Evolutionary conservation across 2,888 invertebrate species (phyloP).

Genomic region (Norana najaformis): DNA sequence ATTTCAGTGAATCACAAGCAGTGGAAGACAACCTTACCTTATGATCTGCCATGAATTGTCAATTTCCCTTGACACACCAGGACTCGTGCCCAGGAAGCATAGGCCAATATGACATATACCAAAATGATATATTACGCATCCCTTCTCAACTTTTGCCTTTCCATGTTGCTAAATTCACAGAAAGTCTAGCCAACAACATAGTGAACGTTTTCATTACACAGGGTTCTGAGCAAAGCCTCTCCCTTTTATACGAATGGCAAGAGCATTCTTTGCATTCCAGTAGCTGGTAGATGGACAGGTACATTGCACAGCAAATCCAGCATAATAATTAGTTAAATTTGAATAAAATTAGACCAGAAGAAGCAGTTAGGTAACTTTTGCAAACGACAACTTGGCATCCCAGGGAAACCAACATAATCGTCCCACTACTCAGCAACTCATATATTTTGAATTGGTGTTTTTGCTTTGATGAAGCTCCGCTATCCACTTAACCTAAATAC

Average conservation of each 20-base stretch:
- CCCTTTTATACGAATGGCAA: not conserved
- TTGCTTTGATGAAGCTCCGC: not conserved
- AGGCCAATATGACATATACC: too few species aligned
- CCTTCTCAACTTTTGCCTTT: not conserved
- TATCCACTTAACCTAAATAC: not conserved
- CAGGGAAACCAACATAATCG: not conserved
- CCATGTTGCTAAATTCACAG: not conserved
- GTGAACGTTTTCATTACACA: not conserved
- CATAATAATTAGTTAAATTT: not conserved
- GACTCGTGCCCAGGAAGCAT: not conserved
- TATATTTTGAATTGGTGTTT: not conserved
- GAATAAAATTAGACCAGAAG: not conserved
- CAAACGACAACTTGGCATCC: not conserved
- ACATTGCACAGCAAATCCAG: not conserved
- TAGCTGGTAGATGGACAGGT: not conserved
- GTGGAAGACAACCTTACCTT: not conserved
- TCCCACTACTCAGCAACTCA: not conserved
- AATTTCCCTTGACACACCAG: not conserved
- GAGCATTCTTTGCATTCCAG: not conserved
- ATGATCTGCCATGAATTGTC: not conserved
- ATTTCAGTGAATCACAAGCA: not conserved
- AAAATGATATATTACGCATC: not conserved
- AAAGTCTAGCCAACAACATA: not conserved
- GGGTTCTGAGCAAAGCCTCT: not conserved
- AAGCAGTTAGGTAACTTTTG: not conserved